Conservation (phyloP, 1,140 invertebrate genomes). For the Cydia strobilella region DNA sequence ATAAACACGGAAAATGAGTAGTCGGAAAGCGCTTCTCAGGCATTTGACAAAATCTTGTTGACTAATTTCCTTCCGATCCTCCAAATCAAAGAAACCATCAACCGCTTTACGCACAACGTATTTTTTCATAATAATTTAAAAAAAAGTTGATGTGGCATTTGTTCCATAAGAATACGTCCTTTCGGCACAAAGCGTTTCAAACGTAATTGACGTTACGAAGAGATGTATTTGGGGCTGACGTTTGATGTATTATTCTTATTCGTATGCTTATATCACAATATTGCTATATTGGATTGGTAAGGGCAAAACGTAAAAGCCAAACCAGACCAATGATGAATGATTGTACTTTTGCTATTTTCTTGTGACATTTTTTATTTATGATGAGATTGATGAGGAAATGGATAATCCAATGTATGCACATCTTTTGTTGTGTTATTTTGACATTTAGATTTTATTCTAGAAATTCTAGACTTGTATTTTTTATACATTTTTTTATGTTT, state of each 20-base stretch:
- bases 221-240: conserved; percentile 2
- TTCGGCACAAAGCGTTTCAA: background rate
- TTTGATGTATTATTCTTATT: conserved; percentile 8
- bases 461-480: no score
- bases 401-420: no score
- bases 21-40: background rate
- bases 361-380: no score
- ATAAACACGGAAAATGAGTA: background rate
- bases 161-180: background rate
- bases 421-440: no score
- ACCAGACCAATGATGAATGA: background rate
- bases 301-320: background rate
- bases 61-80: background rate
- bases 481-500: no score
- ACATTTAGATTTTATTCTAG: no score
- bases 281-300: conserved; percentile 1
- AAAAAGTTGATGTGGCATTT: background rate
- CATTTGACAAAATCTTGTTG: background rate
- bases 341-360: background rate
- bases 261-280: conserved; percentile 3
- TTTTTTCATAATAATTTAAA: background rate
- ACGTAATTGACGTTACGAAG: conserved; percentile 9
- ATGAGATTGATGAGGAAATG: no score
- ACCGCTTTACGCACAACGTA: background rate
- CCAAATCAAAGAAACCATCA: background rate